Base-by-base conservation (phyloP, 2,888 invertebrate genomes). In the Conops quadrifasciatus region DNA sequence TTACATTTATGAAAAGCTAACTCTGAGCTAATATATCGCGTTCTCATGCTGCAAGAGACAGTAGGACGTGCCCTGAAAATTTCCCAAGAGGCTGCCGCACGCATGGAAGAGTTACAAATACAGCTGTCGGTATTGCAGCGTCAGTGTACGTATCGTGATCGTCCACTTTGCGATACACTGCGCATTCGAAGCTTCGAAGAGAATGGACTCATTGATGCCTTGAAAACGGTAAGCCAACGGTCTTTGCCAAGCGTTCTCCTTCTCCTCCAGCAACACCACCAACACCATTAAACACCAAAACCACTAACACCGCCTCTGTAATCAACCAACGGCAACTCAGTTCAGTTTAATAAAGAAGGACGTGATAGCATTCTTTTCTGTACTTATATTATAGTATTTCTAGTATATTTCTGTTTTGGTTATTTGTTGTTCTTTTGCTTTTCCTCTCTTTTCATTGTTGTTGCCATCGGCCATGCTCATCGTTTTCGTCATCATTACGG, bases 111-210 rank as follows among this genome's bases (percentile, higher is more conserved):
- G 75, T 79, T 86, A 36, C 86, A 86, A 78, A 85, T 86, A 79
- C 86, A 86, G 77, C 73, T 86, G 73, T 86, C 86, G 60, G 86
- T 86, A 68, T 74, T 86, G 74, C 86, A 86, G 80, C 90, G 91
- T 77, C 90, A 91, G 78, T 94, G 94, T 82, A 87, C 88, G 64
- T 85, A 88, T 69, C 89, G 91, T 78, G 94, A 94, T 85, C 88
- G 91, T 36, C 89, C 91, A 58, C 88, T 94, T 1, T 94, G 94
- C 83, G 93, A 93, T 76, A 92, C 93, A 16, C 87, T 94, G 75
- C 91, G 93, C 80, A 89, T 92, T 67, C 87, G 91, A 74, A 91
- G 91, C 53, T 88, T 94, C 76, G 91, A 91, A 75, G 87, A 86
- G 75, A 86, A 85, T 71, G 85, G 86, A 63, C 82, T 86, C 64